Percentiles rank a stretch among this genome's conserved stretches.
These are phyloP conservation scores for Xiphophorus hellerii DNA, from an alignment of 2,113 vertebrate genomes.

Conservation along the genomic window DNA sequence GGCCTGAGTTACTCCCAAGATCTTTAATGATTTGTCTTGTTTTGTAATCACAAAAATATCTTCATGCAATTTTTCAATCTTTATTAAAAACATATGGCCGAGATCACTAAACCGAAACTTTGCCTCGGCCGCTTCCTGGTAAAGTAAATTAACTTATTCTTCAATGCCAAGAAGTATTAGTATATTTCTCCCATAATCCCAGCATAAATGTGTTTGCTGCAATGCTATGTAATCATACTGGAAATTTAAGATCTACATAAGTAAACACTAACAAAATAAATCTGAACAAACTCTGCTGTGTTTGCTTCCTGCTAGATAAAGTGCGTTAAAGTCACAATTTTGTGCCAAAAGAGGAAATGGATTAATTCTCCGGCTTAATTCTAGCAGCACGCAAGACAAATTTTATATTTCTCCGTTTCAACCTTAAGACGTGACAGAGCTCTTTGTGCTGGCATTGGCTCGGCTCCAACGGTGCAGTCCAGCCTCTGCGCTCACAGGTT, in stretches of 20 bases:
- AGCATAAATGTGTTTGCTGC: neutral
- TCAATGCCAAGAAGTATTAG: neutral
- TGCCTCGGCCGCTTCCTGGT: neutral
- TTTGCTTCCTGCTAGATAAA: constrained; percentile 59
- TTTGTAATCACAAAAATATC: neutral
- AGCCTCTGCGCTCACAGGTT: constrained; percentile 54
- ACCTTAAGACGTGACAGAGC: constrained; percentile 65
- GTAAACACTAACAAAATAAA: constrained; percentile 19
- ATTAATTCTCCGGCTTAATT: constrained; percentile 62
- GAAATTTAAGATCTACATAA: neutral
- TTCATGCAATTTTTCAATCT: neutral
- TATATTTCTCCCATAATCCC: neutral
- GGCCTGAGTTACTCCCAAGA: neutral
- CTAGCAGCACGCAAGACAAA: constrained; percentile 56
- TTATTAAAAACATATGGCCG: neutral
- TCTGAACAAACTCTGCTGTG: constrained; percentile 30
- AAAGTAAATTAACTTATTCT: neutral
- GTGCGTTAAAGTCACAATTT: constrained; percentile 46
- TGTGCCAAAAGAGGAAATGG: constrained; percentile 53
- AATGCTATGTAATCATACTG: constrained; percentile 6
- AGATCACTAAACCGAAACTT: neutral
- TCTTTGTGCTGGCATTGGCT: constrained; percentile 68
- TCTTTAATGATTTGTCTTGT: neutral
- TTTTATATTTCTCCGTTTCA: constrained; percentile 66
- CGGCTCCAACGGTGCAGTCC: constrained; percentile 50